phyloP scores from a whole-genome alignment of 2,797 vertebrate species.

The Triplophysa bombifrons region DNA sequence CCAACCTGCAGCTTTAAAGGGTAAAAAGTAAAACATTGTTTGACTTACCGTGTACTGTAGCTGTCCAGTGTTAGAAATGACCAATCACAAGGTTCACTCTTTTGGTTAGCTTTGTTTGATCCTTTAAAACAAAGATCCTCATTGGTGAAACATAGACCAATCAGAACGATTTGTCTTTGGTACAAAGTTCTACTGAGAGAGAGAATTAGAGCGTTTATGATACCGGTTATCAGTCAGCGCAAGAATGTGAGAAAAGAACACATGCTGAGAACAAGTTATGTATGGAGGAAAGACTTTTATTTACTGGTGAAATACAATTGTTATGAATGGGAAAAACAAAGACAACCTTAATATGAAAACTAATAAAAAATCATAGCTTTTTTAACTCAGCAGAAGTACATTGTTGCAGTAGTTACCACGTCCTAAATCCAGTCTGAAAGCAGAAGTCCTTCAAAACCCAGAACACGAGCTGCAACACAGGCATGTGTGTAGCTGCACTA shows the following conservation, averaged over 20 bases:
- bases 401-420: neutral
- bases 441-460: neutral
- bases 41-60: conserved; percentile 55
- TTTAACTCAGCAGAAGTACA: neutral
- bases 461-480: conserved; percentile 36
- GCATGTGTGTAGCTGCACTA: conserved; percentile 37
- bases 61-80: conserved; percentile 26
- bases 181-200: conserved; percentile 71
- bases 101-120: conserved; percentile 52
- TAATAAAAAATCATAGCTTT: neutral
- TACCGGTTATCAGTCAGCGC: conserved; percentile 67
- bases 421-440: neutral
- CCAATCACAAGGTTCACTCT: conserved; percentile 36
- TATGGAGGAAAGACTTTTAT: conserved; percentile 5
- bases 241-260: conserved; percentile 65
- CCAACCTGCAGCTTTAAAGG: neutral
- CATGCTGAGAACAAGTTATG: conserved; percentile 47
- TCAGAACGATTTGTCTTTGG: conserved; percentile 51
- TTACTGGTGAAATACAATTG: neutral
- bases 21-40: conserved; percentile 17
- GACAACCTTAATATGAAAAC: neutral
- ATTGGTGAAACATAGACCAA: conserved; percentile 47
- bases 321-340: neutral
- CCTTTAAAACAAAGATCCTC: conserved; percentile 46
- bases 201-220: conserved; percentile 56